These are phyloP conservation scores for Osmoderma eremita DNA, from an alignment of 2,888 invertebrate species.

Conservation along the genomic window DNA sequence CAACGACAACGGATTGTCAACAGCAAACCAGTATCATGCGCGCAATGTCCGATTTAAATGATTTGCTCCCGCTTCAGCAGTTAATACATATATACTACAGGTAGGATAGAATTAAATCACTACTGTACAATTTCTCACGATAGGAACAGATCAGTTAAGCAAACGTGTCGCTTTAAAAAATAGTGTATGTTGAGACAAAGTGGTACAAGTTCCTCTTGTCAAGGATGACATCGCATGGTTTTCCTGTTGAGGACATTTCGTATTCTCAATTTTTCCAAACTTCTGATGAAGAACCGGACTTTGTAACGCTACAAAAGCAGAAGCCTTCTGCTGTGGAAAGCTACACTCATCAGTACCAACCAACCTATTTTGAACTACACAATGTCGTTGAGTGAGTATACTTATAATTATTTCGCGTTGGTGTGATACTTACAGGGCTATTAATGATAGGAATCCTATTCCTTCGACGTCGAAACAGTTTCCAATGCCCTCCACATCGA, in stretches of 20 bases:
- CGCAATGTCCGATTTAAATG: conserved; percentile 40
- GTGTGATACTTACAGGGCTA: background rate
- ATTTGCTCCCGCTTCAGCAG: conserved; percentile 44
- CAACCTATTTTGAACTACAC: conserved; percentile 60
- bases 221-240: conserved; percentile 62
- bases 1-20: conserved; percentile 33
- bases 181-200: conserved; percentile 2
- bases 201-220: background rate
- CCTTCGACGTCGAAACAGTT: conserved; percentile 54
- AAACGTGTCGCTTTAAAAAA: background rate
- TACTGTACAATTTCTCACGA: conserved; percentile 44
- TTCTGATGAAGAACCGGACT: conserved; percentile 60
- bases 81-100: conserved; percentile 48
- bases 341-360: conserved; percentile 56
- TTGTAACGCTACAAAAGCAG: conserved; percentile 62
- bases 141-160: conserved; percentile 21
- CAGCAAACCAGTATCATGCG: conserved; percentile 39
- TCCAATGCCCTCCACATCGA: conserved; percentile 51
- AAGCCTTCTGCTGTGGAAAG: conserved; percentile 58
- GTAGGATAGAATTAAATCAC: conserved; percentile 47
- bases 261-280: conserved; percentile 62
- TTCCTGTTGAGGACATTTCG: conserved; percentile 61
- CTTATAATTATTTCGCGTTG: conserved; percentile 20
- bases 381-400: conserved; percentile 61
- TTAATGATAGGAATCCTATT: conserved; percentile 57